Conservation (phyloP, 2,797 vertebrate species). For the Acridotheres tristis region DNA sequence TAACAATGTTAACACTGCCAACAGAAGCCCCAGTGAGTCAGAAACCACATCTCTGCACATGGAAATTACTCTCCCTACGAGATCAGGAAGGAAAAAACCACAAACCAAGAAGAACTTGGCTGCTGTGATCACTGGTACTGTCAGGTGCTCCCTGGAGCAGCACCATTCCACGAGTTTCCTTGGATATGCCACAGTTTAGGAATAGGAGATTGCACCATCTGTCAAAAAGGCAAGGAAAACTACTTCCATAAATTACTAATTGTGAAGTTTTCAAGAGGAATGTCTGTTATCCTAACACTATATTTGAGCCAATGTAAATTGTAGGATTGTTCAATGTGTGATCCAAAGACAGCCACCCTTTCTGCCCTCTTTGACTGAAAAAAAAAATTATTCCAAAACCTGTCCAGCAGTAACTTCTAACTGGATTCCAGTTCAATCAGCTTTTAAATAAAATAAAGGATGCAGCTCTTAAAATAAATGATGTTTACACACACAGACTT, state of each 20-base stretch:
- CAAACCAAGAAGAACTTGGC: background rate
- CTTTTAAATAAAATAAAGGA: background rate
- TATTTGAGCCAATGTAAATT: background rate
- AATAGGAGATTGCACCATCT: background rate
- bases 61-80: fast-evolving
- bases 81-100: background rate
- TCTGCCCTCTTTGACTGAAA: background rate
- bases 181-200: background rate
- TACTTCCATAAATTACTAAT: background rate
- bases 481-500: background rate
- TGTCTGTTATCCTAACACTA: fast-evolving
- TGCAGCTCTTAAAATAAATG: background rate
- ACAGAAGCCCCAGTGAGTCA: background rate
- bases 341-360: background rate
- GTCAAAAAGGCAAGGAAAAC: background rate
- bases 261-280: background rate
- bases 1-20: background rate
- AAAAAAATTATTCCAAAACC: background rate
- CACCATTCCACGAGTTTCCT: background rate
- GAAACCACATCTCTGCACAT: fast-evolving
- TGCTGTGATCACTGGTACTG: background rate
- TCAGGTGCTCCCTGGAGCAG: background rate
- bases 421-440: background rate
- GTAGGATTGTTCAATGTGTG: background rate
- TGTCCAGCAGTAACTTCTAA: background rate